These are phyloP conservation scores for Prorops nasuta DNA, from an alignment of 1,140 invertebrate genomes.

Conservation along the genomic window DNA sequence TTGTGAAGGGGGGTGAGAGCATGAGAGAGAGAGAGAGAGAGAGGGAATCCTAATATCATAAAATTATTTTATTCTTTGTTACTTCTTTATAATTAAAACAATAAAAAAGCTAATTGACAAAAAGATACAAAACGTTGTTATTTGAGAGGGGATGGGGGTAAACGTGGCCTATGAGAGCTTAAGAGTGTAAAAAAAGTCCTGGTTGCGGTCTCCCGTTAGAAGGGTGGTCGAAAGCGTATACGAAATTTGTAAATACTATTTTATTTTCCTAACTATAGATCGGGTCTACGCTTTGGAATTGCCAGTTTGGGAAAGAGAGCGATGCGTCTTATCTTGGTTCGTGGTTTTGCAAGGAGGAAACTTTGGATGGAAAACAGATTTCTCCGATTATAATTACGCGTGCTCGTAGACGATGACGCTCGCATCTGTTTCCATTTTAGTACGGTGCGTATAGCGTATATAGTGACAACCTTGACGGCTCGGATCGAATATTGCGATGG, in stretches of 20 bases:
- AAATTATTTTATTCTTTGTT: slow-evolving; percentile 58
- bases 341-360: no score
- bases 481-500: no score
- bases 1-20: slow-evolving; percentile 24
- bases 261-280: not conserved
- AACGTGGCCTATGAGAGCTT: not conserved
- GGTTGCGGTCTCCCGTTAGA: no score
- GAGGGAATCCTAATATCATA: slow-evolving; percentile 49
- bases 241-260: not conserved
- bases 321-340: no score
- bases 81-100: slow-evolving; percentile 58
- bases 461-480: no score
- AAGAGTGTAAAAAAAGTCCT: no score
- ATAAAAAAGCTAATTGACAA: slow-evolving; percentile 55
- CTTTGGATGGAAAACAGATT: no score
- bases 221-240: not conserved
- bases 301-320: not conserved
- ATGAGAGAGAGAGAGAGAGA: slow-evolving; percentile 35
- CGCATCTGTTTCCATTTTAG: no score
- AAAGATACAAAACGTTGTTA: slow-evolving; percentile 35
- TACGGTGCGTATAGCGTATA: no score
- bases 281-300: not conserved
- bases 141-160: slow-evolving; percentile 15
- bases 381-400: no score
- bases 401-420: no score